phyloP scores from a whole-genome alignment of 2,888 invertebrate genomes.

The Macrosiphum euphorbiae region DNA sequence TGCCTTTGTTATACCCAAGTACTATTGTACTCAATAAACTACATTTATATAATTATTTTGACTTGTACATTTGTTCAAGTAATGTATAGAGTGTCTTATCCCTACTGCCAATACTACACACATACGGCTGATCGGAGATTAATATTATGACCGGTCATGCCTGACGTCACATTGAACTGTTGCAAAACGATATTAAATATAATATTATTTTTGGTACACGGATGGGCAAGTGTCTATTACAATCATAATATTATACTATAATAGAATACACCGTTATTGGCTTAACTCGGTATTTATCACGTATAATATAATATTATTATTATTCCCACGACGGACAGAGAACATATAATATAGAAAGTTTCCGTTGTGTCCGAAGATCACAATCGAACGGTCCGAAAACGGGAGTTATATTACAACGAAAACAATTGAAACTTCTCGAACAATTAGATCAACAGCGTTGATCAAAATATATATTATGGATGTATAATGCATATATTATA shows the following conservation, averaged over 20 bases:
- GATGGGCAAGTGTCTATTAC: not conserved
- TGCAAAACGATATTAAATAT: constrained; percentile 10
- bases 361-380: not conserved
- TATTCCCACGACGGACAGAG: not conserved
- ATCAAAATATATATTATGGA: not conserved
- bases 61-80: not conserved
- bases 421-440: not conserved
- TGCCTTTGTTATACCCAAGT: not conserved
- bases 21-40: not conserved
- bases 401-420: not conserved
- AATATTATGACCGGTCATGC: not conserved
- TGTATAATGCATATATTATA: not conserved
- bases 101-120: not conserved
- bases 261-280: not conserved
- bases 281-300: not conserved
- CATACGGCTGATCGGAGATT: not conserved
- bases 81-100: not conserved
- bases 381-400: not conserved
- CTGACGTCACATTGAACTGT: constrained; percentile 50
- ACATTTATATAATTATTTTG: not conserved
- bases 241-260: not conserved
- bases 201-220: not conserved
- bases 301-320: not conserved
- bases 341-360: not conserved
- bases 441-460: not conserved